Conservation (phyloP, 2,113 vertebrate species). For the Anarrhichthys ocellatus region DNA sequence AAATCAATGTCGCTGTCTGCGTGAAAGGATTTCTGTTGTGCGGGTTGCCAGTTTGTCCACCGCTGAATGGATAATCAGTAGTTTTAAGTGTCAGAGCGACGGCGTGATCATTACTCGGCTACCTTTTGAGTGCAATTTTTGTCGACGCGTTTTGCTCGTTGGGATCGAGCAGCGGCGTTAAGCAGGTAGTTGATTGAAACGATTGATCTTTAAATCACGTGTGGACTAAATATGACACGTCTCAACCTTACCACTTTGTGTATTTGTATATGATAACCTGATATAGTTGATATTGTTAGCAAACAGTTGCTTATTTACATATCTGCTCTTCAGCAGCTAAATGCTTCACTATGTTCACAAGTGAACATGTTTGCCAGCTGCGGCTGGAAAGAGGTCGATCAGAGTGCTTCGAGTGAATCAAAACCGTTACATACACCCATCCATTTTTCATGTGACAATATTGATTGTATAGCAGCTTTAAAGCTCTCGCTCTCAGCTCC, state of each 20-base stretch:
- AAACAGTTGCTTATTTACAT: background rate
- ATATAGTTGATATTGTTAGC: background rate
- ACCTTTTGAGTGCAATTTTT: background rate
- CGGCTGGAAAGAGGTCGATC: background rate
- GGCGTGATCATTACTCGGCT: background rate
- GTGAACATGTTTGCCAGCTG: background rate
- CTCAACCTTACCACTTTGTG: background rate
- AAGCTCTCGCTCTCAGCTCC: background rate
- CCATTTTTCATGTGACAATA: background rate
- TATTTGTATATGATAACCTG: too few relatives aligned
- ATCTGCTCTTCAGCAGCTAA: background rate
- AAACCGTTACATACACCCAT: background rate
- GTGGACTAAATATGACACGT: background rate
- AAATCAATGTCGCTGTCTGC: slow-evolving; percentile 23
- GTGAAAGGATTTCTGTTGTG: slow-evolving; percentile 7
- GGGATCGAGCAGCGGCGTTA: too few relatives aligned
- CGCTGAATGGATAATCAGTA: slow-evolving; percentile 5
- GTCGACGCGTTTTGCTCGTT: background rate
- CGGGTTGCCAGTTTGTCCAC: slow-evolving; percentile 18
- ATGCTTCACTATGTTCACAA: background rate
- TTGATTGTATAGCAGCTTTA: background rate
- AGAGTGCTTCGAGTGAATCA: background rate
- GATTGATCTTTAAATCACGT: background rate
- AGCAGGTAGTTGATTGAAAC: background rate
- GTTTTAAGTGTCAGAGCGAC: background rate